phyloP scores from a whole-genome alignment of 1,140 invertebrate species.

The Lucilia sericata region DNA sequence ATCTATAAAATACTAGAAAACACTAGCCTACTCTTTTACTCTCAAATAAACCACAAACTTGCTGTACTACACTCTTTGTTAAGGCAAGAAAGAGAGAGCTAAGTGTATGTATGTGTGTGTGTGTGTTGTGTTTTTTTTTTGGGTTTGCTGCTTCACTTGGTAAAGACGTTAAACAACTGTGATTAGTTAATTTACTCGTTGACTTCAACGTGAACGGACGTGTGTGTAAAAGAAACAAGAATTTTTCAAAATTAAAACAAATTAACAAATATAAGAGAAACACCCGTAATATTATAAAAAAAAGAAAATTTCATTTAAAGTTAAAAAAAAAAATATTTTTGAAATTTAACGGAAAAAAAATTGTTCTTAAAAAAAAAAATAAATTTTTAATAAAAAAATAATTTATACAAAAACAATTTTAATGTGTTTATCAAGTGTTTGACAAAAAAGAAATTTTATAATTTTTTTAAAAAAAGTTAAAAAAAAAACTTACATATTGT shows the following conservation, averaged over 20 bases:
- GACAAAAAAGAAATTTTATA: constrained; percentile 34
- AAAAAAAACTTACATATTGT: constrained; percentile 35
- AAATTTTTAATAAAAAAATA: background rate
- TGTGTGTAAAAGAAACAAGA: constrained; percentile 47
- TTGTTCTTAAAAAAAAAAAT: constrained; percentile 11
- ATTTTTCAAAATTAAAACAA: background rate
- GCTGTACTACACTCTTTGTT: too few relatives aligned
- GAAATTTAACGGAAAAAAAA: constrained; percentile 30
- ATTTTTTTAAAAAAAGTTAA: background rate
- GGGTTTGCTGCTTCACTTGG: constrained; percentile 45
- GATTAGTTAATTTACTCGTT: constrained; percentile 68
- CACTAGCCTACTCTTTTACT: background rate
- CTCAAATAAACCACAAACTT: too few relatives aligned
- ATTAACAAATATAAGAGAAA: constrained; percentile 26
- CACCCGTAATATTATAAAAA: constrained; percentile 28
- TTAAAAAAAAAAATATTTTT: constrained; percentile 1
- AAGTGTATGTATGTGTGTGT: background rate
- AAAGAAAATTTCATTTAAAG: constrained; percentile 34
- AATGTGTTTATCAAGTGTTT: constrained; percentile 31
- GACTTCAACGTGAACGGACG: constrained; percentile 66
- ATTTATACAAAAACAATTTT: background rate
- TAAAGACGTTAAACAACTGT: constrained; percentile 56
- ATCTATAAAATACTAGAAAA: background rate
- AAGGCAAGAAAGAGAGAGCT: background rate
- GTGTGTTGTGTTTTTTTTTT: background rate